Base-by-base conservation (phyloP, 2,113 vertebrate genomes). In the Calidris pugnax region DNA sequence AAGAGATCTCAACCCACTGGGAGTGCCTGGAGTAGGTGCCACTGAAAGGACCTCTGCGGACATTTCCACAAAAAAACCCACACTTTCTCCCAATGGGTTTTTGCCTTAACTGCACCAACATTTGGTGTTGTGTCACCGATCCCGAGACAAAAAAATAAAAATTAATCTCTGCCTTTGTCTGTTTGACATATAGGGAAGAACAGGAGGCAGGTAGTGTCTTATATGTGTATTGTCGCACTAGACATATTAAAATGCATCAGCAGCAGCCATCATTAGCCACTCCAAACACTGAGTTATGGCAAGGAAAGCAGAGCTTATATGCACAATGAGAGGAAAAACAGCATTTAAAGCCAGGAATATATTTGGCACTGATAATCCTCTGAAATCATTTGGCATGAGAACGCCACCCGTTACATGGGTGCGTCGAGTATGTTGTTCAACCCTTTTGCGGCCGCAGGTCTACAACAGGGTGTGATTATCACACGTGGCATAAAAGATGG, bases 281-380 rank as follows among this genome's bases (percentile, higher is more conserved):
- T 89, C 80, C 51, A 72, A 92, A 83, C 64, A 60, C 48, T 16
- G 39, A 77, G 56, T 82, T 87, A 89, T 41, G 83, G 92, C 64
- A 87, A 76, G 45, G 62, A 89, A 89, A 89, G 73, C 35, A 72
- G 33, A 79, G 39, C 48, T 84, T 67, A 60, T 45, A 66, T n/a
- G 35, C n/a, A 72, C 77, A 89, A 21, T 22, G 76, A 79, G 45
- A 50, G 30, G 35, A 10, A 41, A 93, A 94, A 33, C 60, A 85
- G 41, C 50, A 50, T 79, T 91, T 90, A 63, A 86, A 69, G 83
- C 88, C 96, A 93, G 80, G 80, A 72, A 75, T 84, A 14, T 62
- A 64, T 94, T 86, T 92, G 95, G 92, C 80, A 90, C 41, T n/a
- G 63, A 30, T 26, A 80, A 45, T 23, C 21, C 43, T 59, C 71